Base-by-base conservation (phyloP, 2,888 invertebrate genomes). In the Drosophila eohydei region DNA sequence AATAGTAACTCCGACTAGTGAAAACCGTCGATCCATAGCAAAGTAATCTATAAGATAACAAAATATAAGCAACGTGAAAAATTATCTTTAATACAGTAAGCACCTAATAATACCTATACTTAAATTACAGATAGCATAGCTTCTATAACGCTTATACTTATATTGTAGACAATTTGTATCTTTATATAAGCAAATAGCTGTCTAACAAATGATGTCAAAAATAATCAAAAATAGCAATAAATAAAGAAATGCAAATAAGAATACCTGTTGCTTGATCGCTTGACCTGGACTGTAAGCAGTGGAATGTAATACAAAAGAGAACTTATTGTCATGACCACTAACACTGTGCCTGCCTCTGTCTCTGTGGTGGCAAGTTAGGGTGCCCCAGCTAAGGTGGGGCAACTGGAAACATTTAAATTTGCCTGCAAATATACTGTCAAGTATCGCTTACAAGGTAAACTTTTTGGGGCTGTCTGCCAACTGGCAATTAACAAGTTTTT, bases 401-500 rank as follows among this genome's bases (percentile, higher is more conserved):
- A 30, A 4, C 11, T 6, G 38, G 26, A 26, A 26, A 34, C 55
- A 36, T 56, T 56, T 56, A 43, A 43, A 55, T 55, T 34, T 41
- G 2, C 21, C 28, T 4, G 7, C 26, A 61, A 61, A 69, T 16
- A 57, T 50, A 52, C 36, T 38, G 52, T 61, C 50, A 64, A 63
- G 62, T 70, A 64, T 64, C 50, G 41, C 48, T 78, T 73, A 54
- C 57, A 64, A 43, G 41, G n/a, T 43, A 71, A 63, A 72, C 50
- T 71, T 77, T 64, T 51, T 1, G 30, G 28, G 36, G 5, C 34
- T 51, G 21, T 8, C 43, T 50, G 44, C 41, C 74, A 67, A 50
- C 50, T 59, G 68, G 62, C 68, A 81, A 82, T 80, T 82, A 80
- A 71, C 71, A 79, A 79, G 51, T 63, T 79, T 59, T 54, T 46